Conservation (phyloP, 2,113 vertebrate species). For the Nettapus auritus region DNA sequence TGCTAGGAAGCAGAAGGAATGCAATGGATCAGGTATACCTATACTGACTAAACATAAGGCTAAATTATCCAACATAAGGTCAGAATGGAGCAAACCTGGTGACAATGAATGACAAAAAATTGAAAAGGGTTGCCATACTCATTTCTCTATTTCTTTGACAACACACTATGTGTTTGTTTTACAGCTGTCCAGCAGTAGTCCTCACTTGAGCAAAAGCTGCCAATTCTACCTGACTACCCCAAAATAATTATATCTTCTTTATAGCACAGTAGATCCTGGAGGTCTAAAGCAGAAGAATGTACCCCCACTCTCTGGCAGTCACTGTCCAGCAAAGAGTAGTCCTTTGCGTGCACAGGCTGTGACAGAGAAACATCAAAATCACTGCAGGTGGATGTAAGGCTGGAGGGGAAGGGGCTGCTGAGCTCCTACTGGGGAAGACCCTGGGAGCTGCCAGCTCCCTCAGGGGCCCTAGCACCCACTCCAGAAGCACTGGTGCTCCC, state of each 20-base stretch:
- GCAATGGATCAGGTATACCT: background rate
- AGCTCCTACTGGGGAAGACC: background rate
- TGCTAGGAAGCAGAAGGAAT: background rate
- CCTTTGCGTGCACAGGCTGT: background rate
- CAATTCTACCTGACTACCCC: background rate
- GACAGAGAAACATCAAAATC: background rate
- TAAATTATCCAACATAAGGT: background rate
- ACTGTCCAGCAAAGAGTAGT: background rate
- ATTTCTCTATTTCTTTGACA: background rate
- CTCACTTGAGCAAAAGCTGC: background rate
- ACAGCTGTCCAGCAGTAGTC: background rate
- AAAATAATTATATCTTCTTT: background rate
- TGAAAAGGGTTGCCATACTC: background rate
- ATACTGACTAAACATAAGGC: background rate
- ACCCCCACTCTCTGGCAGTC: background rate
- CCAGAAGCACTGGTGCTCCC: background rate
- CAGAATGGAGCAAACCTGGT: background rate
- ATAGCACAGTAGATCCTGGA: background rate
- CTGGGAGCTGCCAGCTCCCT: background rate
- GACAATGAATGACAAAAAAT: conserved; percentile 8
- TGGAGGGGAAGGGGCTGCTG: background rate
- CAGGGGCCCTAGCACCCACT: background rate
- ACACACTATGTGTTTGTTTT: background rate
- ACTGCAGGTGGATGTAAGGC: background rate
- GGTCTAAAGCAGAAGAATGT: background rate